phyloP scores from a whole-genome alignment of 2,113 vertebrate species.

The Lamprotornis superbus region DNA sequence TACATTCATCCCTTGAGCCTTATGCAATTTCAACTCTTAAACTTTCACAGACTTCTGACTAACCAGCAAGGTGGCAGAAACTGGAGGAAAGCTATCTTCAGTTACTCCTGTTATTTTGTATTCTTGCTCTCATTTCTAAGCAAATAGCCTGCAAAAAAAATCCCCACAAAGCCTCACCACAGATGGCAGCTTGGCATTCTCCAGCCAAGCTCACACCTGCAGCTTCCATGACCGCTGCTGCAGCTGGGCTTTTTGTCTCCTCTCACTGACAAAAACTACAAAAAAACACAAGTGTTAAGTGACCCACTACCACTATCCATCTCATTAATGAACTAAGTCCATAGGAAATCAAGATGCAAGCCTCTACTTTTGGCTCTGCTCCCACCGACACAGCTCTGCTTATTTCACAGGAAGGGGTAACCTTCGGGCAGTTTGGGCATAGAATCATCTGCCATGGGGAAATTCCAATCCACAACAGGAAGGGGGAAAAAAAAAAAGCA shows the following conservation, averaged over 20 bases:
- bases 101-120: neutral
- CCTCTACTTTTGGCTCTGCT: neutral
- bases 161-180: neutral
- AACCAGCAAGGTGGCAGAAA: neutral
- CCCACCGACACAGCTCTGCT: accelerated
- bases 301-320: neutral
- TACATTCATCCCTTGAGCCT: neutral
- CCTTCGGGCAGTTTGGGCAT: neutral
- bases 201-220: slow-evolving; percentile 41
- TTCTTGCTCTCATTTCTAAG: neutral
- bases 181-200: slow-evolving; percentile 22
- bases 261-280: neutral
- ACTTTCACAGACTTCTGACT: neutral
- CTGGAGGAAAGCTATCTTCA: neutral
- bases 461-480: neutral
- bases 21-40: neutral
- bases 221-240: neutral
- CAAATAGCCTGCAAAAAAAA: neutral
- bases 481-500: neutral
- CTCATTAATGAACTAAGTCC: neutral
- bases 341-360: neutral
- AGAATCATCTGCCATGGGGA: neutral
- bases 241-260: slow-evolving; percentile 42
- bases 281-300: neutral
- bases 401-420: neutral